Conservation (phyloP, 2,113 vertebrate species). For the Octodon degus region DNA sequence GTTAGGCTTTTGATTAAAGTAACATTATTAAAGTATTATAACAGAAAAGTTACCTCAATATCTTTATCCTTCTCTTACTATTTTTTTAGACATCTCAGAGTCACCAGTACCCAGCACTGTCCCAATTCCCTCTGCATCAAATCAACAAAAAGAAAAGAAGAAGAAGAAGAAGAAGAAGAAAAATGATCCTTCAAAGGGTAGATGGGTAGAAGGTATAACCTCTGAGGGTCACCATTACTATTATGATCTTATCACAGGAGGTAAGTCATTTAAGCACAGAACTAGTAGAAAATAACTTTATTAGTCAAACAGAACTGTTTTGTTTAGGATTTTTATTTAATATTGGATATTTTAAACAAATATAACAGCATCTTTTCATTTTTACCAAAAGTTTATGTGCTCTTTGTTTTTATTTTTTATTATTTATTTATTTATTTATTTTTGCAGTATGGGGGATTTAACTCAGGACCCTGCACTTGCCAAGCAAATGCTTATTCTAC, state of each 20-base stretch:
- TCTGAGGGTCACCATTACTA: conserved; percentile 89
- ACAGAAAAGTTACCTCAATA: not conserved
- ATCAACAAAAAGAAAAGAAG: conserved; percentile 83
- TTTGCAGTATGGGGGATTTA: too few relatives aligned
- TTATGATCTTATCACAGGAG: conserved; percentile 88
- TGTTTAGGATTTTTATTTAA: conserved; percentile 37
- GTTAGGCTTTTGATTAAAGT: not conserved
- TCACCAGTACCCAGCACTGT: conserved; percentile 61
- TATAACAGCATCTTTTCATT: conserved; percentile 17
- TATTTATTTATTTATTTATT: too few relatives aligned
- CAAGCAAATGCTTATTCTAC: too few relatives aligned
- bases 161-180: conserved; percentile 78
- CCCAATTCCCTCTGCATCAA: conserved; percentile 73
- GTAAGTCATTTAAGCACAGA: conserved; percentile 76
- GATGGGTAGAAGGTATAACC: conserved; percentile 88
- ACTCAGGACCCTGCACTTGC: too few relatives aligned
- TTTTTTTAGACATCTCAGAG: conserved; percentile 73
- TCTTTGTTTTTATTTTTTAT: too few relatives aligned
- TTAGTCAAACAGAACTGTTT: not conserved
- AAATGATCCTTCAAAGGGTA: conserved; percentile 80
- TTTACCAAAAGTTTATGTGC: conserved; percentile 25
- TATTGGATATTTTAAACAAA: conserved; percentile 33
- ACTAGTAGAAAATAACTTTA: not conserved
- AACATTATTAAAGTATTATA: conserved; percentile 27
- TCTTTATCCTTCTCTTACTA: not conserved